Base-by-base conservation (phyloP, 2,888 invertebrate species). In the Agrotis puta region DNA sequence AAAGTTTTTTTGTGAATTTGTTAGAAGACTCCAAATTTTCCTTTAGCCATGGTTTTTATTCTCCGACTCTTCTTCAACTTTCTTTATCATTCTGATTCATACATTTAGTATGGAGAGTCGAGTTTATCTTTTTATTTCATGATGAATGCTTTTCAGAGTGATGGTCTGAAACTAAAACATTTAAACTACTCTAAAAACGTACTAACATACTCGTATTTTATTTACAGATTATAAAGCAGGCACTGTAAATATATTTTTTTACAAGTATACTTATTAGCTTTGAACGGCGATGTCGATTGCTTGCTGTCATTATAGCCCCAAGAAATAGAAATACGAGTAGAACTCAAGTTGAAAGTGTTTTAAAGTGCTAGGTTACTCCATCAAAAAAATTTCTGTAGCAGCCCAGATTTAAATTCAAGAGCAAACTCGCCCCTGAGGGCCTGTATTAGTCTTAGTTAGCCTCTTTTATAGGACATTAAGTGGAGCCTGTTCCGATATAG, bases 1-100 rank as follows among this genome's bases (percentile, higher is more conserved):
- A 53, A 74, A 70, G 70, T 71, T 64, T 67, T n/a, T 79, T 68
- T 58, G 63, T 61, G 45, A 59, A 68, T 72, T 77, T 64, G 14
- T 66, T 9, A 18, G 47, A 39, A 24, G 0, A 61, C 1, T 11
- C 39, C 4, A 33, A 33, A 33, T 3, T 7, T 33, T 33, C 9
- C 33, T 9, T 9, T 33, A n/a, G n/a, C n/a, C n/a, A n/a, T n/a
- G n/a, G n/a, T n/a, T n/a, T n/a, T n/a, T n/a, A n/a, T n/a, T n/a
- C n/a, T n/a, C n/a, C n/a, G n/a, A n/a, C n/a, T n/a, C n/a, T n/a
- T n/a, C n/a, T n/a, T n/a, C n/a, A n/a, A n/a, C n/a, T n/a, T n/a
- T n/a, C n/a, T n/a, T n/a, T n/a, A n/a, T n/a, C n/a, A n/a, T n/a
- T n/a, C n/a, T n/a, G n/a, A n/a, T n/a, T n/a, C n/a, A n/a, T n/a